Evolutionary conservation across 1,140 invertebrate genomes (phyloP).

Genomic region (Drosophila takahashii): DNA sequence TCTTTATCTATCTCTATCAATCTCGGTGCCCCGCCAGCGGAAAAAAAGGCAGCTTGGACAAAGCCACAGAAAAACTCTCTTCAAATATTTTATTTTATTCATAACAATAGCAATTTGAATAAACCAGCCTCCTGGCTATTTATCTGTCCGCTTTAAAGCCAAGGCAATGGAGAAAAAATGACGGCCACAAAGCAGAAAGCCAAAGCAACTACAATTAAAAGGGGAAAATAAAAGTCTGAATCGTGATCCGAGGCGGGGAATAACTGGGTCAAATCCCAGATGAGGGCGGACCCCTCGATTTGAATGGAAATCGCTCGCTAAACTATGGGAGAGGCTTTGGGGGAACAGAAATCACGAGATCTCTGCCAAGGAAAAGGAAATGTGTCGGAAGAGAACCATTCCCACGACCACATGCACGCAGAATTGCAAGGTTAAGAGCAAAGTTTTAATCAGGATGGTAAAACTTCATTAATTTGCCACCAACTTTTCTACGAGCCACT

Average conservation of each 20-base stretch:
- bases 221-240: slow-evolving; percentile 47
- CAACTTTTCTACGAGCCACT: slow-evolving; percentile 57
- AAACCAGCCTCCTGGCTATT: slow-evolving; percentile 52
- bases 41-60: slow-evolving; percentile 17
- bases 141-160: slow-evolving; percentile 45
- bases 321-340: slow-evolving; percentile 11
- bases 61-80: slow-evolving; percentile 18
- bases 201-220: slow-evolving; percentile 70
- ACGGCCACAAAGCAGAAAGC: slow-evolving; percentile 43
- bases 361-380: slow-evolving; percentile 52
- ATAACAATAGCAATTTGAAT: slow-evolving; percentile 57
- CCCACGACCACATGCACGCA: slow-evolving; percentile 38
- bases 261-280: slow-evolving; percentile 67
- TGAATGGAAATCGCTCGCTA: slow-evolving; percentile 37
- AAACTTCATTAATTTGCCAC: slow-evolving; percentile 74
- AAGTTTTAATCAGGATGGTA: slow-evolving; percentile 70
- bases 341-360: neutral
- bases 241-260: slow-evolving; percentile 57
- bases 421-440: slow-evolving; percentile 54
- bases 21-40: slow-evolving; percentile 5
- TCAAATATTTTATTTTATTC: slow-evolving; percentile 58
- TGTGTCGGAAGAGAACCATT: slow-evolving; percentile 51
- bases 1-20: slow-evolving; percentile 27
- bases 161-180: slow-evolving; percentile 21
- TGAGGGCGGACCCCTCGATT: slow-evolving; percentile 53